Conservation (phyloP, 1,140 invertebrate species). For the Polyergus mexicanus region DNA sequence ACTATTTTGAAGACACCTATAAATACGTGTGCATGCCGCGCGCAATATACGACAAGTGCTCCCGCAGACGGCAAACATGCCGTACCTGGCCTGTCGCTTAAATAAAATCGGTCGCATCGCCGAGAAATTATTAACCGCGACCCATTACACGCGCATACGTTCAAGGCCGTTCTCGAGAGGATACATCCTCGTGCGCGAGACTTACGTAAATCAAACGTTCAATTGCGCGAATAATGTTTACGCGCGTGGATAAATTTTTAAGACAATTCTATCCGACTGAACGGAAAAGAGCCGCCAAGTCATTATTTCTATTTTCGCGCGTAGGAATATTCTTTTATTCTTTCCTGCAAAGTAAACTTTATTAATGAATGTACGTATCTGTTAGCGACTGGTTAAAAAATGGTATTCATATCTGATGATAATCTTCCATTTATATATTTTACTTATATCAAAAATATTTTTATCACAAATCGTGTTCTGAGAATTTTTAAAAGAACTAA, state of each 20-base stretch:
- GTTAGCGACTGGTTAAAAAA: not conserved
- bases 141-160: not conserved
- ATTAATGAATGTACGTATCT: not conserved
- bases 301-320: not conserved
- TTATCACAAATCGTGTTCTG: not conserved
- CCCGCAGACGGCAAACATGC: slow-evolving; percentile 51
- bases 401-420: not conserved
- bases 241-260: slow-evolving; percentile 1
- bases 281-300: not conserved
- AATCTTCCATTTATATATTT: not conserved
- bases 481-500: slow-evolving; percentile 1
- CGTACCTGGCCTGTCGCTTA: slow-evolving; percentile 48
- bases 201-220: slow-evolving; percentile 31
- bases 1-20: slow-evolving; percentile 74
- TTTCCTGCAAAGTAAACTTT: not conserved
- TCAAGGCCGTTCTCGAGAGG: slow-evolving; percentile 2
- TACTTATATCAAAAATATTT: too few relatives aligned
- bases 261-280: not conserved
- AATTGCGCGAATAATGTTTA: slow-evolving; percentile 30
- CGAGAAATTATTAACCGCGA: slow-evolving; percentile 45
- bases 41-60: slow-evolving; percentile 62
- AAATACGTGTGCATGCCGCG: slow-evolving; percentile 68
- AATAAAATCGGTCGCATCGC: slow-evolving; percentile 29
- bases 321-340: slow-evolving; percentile 4
- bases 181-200: not conserved